Evolutionary conservation across 2,113 vertebrate species (phyloP).

Genomic region (Rhinolophus sinicus): DNA sequence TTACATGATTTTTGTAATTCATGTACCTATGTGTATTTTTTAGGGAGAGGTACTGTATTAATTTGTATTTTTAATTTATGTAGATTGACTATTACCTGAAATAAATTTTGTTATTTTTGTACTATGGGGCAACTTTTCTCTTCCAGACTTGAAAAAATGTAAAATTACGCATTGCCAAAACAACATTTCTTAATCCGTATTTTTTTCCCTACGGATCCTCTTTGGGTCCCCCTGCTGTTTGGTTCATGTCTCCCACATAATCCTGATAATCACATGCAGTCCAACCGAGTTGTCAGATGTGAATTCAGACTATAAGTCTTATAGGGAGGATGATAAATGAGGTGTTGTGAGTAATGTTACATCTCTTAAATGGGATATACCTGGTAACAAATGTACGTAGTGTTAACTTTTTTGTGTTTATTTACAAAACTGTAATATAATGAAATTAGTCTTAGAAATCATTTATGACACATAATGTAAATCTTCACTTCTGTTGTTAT

Average conservation of each 20-base stretch:
- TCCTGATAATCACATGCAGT: background rate
- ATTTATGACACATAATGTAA: background rate
- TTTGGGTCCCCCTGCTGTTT: background rate
- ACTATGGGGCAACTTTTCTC: background rate
- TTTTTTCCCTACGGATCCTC: background rate
- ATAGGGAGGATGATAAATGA: background rate
- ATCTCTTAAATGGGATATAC: background rate
- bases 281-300: background rate
- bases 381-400: background rate
- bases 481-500: background rate
- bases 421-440: background rate
- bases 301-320: background rate
- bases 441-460: background rate
- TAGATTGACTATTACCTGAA: background rate
- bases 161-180: background rate
- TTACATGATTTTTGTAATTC: background rate
- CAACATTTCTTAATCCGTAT: background rate
- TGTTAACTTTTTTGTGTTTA: background rate
- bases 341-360: background rate
- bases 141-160: background rate
- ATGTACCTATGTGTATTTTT: background rate
- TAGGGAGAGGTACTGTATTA: background rate
- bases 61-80: background rate
- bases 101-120: background rate
- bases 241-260: background rate